A percentile compares a stretch with the other conserved stretches of the same genome.
These are phyloP conservation scores for Drosophila emarginata DNA, from an alignment of 2,888 invertebrate genomes.

Conservation along the genomic window DNA sequence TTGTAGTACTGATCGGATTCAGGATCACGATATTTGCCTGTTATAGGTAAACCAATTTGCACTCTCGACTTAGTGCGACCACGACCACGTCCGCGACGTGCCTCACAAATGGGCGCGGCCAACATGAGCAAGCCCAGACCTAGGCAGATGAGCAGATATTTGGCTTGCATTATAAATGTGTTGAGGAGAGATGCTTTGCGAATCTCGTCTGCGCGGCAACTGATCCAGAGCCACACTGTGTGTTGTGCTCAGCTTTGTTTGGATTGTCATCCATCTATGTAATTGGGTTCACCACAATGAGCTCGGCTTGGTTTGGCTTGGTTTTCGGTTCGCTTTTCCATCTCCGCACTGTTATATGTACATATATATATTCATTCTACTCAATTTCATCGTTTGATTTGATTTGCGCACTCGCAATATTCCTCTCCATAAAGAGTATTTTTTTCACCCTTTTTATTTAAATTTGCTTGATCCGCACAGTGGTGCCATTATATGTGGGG, in stretches of 20 bases:
- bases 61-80: slow-evolving; percentile 91
- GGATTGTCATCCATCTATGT: slow-evolving; percentile 19
- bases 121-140: slow-evolving; percentile 81
- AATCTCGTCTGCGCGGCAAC: slow-evolving; percentile 69
- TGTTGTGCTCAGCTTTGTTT: slow-evolving; percentile 36
- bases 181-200: slow-evolving; percentile 54
- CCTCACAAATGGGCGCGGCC: slow-evolving; percentile 81
- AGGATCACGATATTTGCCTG: slow-evolving; percentile 94
- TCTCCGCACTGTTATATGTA: slow-evolving; percentile 23
- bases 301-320: slow-evolving; percentile 30
- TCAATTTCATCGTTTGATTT: slow-evolving; percentile 68
- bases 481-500: slow-evolving; percentile 26
- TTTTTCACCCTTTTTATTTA: slow-evolving; percentile 63
- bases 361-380: slow-evolving; percentile 39
- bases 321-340: slow-evolving; percentile 44
- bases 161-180: slow-evolving; percentile 72
- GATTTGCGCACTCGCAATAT: slow-evolving; percentile 54
- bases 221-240: slow-evolving; percentile 47
- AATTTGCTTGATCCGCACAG: slow-evolving; percentile 54
- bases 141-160: slow-evolving; percentile 73
- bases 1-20: slow-evolving; percentile 96
- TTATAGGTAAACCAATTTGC: slow-evolving; percentile 93
- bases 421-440: slow-evolving; percentile 28
- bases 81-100: slow-evolving; percentile 88
- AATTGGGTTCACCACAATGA: slow-evolving; percentile 70